These are phyloP conservation scores for Trichopoda pennipes DNA, from an alignment of 2,888 invertebrate genomes.

Conservation along the genomic window DNA sequence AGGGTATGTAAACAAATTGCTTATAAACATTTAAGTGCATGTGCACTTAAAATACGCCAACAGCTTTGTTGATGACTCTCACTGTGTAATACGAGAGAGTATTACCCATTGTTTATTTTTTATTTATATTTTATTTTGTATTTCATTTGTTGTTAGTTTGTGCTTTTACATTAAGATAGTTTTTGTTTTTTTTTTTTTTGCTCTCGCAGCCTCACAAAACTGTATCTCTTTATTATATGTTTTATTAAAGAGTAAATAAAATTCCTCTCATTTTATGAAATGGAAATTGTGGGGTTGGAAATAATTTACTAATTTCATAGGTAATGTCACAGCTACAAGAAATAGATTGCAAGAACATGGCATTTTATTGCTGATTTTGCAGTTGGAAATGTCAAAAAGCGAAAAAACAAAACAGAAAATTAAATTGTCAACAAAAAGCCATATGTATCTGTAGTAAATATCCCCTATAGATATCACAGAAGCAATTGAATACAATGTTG, in stretches of 20 bases:
- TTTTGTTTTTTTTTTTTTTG: neutral
- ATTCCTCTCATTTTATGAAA: neutral
- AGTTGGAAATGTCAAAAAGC: too few species aligned
- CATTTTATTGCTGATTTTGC: too few species aligned
- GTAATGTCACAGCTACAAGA: too few species aligned
- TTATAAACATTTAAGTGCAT: conserved; percentile 64
- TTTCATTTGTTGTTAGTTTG: conserved; percentile 7
- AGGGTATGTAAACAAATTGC: conserved; percentile 21
- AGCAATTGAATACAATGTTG: too few species aligned
- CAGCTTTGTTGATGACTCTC: conserved; percentile 7
- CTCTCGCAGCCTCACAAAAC: conserved; percentile 39
- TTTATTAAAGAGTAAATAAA: conserved; percentile 2
- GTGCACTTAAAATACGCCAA: conserved; percentile 30
- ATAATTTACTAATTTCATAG: too few species aligned
- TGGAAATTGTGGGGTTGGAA: neutral
- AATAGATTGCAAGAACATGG: too few species aligned
- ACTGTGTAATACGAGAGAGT: neutral
- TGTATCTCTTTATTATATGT: neutral
- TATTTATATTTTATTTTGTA: conserved; percentile 5
- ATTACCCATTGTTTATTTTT: conserved; percentile 10
- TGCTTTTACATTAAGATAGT: neutral
- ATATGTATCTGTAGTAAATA: too few species aligned
- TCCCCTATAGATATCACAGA: too few species aligned
- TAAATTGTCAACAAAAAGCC: too few species aligned
- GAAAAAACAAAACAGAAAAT: too few species aligned